Base-by-base conservation (phyloP, 2,113 vertebrate species). In the Verasper variegatus region DNA sequence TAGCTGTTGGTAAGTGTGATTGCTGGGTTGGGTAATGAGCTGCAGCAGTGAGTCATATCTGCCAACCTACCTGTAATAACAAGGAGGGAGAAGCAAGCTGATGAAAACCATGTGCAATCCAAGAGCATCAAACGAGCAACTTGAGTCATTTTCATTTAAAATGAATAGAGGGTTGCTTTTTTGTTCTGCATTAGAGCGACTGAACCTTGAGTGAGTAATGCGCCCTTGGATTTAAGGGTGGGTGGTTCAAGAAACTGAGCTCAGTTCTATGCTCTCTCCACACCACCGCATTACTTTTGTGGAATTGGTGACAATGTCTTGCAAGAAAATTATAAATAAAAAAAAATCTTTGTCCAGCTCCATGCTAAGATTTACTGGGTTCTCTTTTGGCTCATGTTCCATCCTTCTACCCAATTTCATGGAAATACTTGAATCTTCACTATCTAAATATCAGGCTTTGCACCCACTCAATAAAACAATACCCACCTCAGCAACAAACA, bases 21-120 rank as follows among this genome's bases (percentile, higher is more conserved):
- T 56, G 14, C 17, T 65, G 17, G 12, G 45, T 21, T 42, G n/a
- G 23, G 64, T 31, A 13, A 4, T 56, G 20, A 56, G 61, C 12
- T 31, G 26, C 27, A 5, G 3, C 10, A 31, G 13, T 56, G 52
- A 62, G 18, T 68, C 57, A 76, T 17, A 76, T 15, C 57, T 27
- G n/a, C 54, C 40, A 61, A 1, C 31, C 1, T 21, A 27, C n/a
- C 21, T 40, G 27, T 20, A 37, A 26, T 51, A 17, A 60, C n/a
- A 40, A 58, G 27, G 26, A 40, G 65, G 12, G 42, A 51, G 18
- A 66, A 12, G 21, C 11, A 49, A 18, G 40, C 62, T 80, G 71
- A 79, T 71, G 67, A 75, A 66, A 78, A 35, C 49, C 55, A 47
- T 14, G 21, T 37, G 59, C 14, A 78, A 61, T 40, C 35, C 37